Evolutionary conservation across 2,888 invertebrate genomes (phyloP), one percentile per base, ranked within the genome.

Genomic region (Acanthacorydalis orientalis): DNA sequence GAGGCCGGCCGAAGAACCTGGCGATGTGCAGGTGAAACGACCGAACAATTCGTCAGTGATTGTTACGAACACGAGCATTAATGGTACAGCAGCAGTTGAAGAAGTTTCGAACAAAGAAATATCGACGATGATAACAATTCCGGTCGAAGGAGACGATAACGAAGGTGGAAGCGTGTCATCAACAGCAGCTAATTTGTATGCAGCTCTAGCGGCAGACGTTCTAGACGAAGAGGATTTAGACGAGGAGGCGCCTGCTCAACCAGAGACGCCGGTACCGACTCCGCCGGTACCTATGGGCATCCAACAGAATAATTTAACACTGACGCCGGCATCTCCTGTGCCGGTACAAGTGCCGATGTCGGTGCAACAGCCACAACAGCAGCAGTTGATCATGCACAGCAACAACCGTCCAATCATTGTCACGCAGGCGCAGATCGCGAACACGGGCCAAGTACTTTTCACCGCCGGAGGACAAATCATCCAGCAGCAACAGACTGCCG

Each of bases 101-200:
- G 68, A 69, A 7, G 64, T 72, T 0, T 69, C 68, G 6, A 23
- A n/a, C n/a, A n/a, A 23, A 23, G 23, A 23, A 6, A 23, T 6
- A 6, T 23, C 23, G 23, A 64, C 68, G 35, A 67, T 68, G 1
- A 69, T 65, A 51, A 64, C 70, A 7, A 68, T 68, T 16, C 65
- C 68, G 2, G 63, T 64, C 31, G 60, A 60, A 37, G 68, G 69
- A 2, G 70, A 73, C 1, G 64, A 74, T 39, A 39, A 31, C n/a
- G 47, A 47, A 34, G 43, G 32, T 7, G 66, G 68, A n/a, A 60
- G 60, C 32, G 60, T 63, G 4, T 87, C 87, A 0, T 85, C 85
- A 48, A 85, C 84, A 7, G 88, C 88, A 0, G 88, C 87, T 0
- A 87, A 88, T 64, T 66, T 88, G 23, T 88, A 88, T 59, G 87